phyloP scores from a whole-genome alignment of 2,113 vertebrate genomes.

The Guaruba guarouba region DNA sequence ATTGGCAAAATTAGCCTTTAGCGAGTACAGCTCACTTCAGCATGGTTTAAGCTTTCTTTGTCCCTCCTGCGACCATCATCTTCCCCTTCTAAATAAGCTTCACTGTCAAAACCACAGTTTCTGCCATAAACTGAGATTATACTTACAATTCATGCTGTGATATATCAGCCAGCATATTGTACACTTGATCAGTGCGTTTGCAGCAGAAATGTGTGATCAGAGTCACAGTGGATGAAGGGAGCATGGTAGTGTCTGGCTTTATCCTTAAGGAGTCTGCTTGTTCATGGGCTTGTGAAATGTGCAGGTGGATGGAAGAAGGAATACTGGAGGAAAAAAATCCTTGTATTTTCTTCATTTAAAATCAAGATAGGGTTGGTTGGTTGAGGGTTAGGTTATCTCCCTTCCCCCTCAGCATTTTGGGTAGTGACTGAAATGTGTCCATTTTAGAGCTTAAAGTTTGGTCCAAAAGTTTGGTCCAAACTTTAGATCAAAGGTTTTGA shows the following conservation, averaged over 20 bases:
- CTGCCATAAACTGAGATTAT: background rate
- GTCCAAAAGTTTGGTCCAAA: background rate
- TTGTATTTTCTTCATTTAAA: background rate
- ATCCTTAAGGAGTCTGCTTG: background rate
- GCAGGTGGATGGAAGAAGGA: background rate
- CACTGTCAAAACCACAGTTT: background rate
- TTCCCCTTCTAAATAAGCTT: background rate
- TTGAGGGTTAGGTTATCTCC: background rate
- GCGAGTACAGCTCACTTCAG: background rate
- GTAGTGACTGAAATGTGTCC: background rate
- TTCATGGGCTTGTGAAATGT: background rate
- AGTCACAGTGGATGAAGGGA: accelerated
- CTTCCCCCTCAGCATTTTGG: background rate
- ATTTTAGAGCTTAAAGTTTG: background rate
- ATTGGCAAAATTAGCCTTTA: background rate
- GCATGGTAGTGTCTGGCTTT: accelerated
- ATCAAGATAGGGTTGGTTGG: background rate
- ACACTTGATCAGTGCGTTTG: background rate
- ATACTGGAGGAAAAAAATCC: background rate
- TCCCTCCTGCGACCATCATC: background rate
- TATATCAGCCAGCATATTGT: accelerated
- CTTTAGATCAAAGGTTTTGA: background rate
- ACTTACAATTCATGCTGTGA: background rate
- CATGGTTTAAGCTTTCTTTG: background rate
- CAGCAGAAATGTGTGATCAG: background rate